Evolutionary conservation across 1,140 invertebrate genomes (phyloP), one percentile per base, ranked within the genome.

Genomic region (Anagrus nilaparvatae): DNA sequence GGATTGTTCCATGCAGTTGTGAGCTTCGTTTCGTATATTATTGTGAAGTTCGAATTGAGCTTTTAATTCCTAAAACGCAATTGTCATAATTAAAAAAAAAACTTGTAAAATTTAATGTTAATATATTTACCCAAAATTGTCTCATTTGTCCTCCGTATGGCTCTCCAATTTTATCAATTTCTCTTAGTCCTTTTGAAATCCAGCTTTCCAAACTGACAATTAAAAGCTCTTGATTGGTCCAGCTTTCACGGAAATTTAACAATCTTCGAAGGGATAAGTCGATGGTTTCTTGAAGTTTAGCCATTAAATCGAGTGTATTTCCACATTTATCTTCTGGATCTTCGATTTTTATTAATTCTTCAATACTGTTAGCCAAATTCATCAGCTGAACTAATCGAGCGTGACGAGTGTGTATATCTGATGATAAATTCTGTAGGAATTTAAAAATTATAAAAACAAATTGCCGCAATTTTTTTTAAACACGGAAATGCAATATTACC

Each of bases 41-140:
- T 85, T 87, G 54, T 88, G 76, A n/a, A 87, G 76, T 69, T 88
- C 86, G 52, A 85, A 83, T 52, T 89, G 84, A 0, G 85, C 86
- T 63, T 87, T 89, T 27, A 91, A 60, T 66, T 89, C 86, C 78
- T 80, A 50, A 9, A 56, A 57, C 39, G 19, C 36, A 48, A 38
- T 50, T 51, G 23, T 40, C 29, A 31, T 28, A 20, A 25, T 13
- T n/a, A 20, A 30, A 42, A 23, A 34, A 13, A 39, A 29, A 23
- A 44, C 7, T 3, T 9, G 16, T 8, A 32, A 12, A 25, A 7
- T 21, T 24, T 5, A 18, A 24, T 10, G n/a, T 23, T 18, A 4
- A 36, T 16, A 10, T 3, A 16, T 48, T 51, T 63, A 78, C 76
- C 85, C 86, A 89, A 60, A 87, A 88, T 50, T 83, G 75, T 49